phyloP scores from a whole-genome alignment of 1,140 invertebrate genomes.

The Pachyrhynchus sulphureomaculatus region DNA sequence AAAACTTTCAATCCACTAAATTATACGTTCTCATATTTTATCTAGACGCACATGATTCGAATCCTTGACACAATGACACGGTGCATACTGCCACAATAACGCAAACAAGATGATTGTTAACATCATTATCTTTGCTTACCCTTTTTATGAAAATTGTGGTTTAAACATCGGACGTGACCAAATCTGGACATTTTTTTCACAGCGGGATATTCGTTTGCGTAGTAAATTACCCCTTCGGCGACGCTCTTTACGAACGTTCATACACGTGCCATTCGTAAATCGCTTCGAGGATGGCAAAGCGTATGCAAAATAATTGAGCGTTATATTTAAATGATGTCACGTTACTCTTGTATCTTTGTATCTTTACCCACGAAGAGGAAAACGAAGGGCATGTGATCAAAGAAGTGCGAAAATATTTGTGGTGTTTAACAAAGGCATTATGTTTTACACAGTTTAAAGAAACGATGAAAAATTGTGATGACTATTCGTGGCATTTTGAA shows the following conservation, averaged over 20 bases:
- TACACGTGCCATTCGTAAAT: slow-evolving; percentile 1
- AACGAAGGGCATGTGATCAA: slow-evolving; percentile 1
- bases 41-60: too few relatives aligned
- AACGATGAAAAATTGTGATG: too few relatives aligned
- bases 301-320: slow-evolving; percentile 42
- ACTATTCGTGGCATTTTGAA: too few relatives aligned
- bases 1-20: too few relatives aligned
- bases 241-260: not conserved
- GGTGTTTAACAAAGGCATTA: too few relatives aligned
- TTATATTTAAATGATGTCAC: slow-evolving; percentile 37
- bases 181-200: slow-evolving; percentile 14
- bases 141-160: slow-evolving; percentile 8
- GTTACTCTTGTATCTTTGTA: slow-evolving; percentile 14
- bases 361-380: not conserved
- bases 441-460: too few relatives aligned
- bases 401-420: not conserved
- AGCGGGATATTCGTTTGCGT: slow-evolving; percentile 19
- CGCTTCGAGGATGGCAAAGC: slow-evolving; percentile 4
- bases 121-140: not conserved
- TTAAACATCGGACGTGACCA: slow-evolving; percentile 25
- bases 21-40: too few relatives aligned
- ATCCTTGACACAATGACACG: too few relatives aligned
- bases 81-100: too few relatives aligned
- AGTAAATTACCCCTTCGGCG: slow-evolving; percentile 38
- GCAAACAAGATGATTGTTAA: not conserved